These are phyloP conservation scores for Caranx ignobilis DNA, from an alignment of 2,113 vertebrate species.

Conservation along the genomic window DNA sequence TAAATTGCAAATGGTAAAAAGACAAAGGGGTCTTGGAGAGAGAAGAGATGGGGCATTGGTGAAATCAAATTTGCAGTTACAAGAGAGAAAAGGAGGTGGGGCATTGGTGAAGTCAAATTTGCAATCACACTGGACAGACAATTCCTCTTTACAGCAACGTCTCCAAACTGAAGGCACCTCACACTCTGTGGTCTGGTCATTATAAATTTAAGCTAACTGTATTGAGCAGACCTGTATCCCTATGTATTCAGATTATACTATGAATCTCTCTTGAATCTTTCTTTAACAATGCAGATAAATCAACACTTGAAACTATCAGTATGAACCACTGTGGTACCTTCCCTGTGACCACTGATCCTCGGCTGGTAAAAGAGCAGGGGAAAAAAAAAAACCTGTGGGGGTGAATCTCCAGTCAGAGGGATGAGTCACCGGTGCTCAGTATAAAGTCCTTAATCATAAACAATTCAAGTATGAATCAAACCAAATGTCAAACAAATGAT, in stretches of 20 bases:
- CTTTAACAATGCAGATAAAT: conserved; percentile 2
- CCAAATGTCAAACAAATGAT: conserved; percentile 46
- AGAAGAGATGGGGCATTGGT: too few species aligned
- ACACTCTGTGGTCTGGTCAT: neutral
- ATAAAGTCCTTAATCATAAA: conserved; percentile 35
- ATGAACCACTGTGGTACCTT: conserved; percentile 1
- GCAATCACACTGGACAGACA: neutral
- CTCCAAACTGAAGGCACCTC: neutral
- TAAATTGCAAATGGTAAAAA: too few species aligned
- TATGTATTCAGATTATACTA: neutral
- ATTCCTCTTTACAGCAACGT: neutral
- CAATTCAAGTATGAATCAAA: conserved; percentile 36
- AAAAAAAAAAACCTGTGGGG: neutral
- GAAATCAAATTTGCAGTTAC: too few species aligned
- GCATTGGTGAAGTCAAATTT: too few species aligned
- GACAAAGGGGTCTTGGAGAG: too few species aligned
- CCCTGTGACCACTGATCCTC: neutral
- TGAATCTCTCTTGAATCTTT: neutral
- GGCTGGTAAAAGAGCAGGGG: neutral
- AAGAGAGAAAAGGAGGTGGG: too few species aligned
- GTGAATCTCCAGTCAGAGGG: neutral
- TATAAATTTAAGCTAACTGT: neutral
- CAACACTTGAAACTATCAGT: conserved; percentile 1
- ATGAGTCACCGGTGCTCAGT: conserved; percentile 45
- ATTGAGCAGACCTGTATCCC: neutral